These are phyloP conservation scores for Orchesellides sinensis DNA, from an alignment of 2,888 invertebrate species.

Conservation along the genomic window DNA sequence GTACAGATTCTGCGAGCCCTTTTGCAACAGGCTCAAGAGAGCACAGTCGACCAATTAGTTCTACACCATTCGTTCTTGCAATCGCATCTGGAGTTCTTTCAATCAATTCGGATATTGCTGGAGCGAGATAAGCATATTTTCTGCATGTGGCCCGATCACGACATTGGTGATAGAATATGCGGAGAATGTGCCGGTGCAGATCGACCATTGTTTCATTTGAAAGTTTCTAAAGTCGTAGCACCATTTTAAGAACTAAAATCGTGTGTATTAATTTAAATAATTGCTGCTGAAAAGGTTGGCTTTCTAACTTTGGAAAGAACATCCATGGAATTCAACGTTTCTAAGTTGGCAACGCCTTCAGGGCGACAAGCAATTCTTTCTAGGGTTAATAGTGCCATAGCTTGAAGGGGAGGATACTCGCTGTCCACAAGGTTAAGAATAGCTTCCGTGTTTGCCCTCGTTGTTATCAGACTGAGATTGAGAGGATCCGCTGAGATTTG, in stretches of 20 bases:
- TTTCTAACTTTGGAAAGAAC: constrained; percentile 59
- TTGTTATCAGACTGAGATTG: constrained; percentile 56
- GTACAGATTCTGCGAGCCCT: constrained; percentile 51
- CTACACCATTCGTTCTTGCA: constrained; percentile 36
- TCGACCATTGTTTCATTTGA: constrained; percentile 64
- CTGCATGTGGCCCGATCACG: constrained; percentile 12
- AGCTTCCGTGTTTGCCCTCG: constrained; percentile 25
- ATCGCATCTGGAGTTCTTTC: constrained; percentile 47
- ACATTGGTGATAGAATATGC: constrained; percentile 58
- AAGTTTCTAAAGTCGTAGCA: constrained; percentile 61
- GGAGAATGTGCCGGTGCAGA: constrained; percentile 66
- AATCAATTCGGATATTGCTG: constrained; percentile 31
- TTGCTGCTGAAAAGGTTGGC: no score
- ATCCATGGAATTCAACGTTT: constrained; percentile 49
- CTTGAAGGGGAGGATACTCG: constrained; percentile 68
- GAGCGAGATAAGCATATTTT: constrained; percentile 39
- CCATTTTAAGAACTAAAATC: no score
- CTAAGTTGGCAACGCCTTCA: constrained; percentile 58
- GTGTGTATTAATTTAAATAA: background rate
- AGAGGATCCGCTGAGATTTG: constrained; percentile 70
- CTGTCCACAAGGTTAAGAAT: constrained; percentile 60
- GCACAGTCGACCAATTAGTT: constrained; percentile 46
- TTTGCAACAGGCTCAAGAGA: constrained; percentile 47
- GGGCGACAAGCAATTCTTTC: constrained; percentile 53
- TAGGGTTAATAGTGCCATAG: constrained; percentile 65